Conservation (phyloP, 1,140 invertebrate genomes). For the Gryon sp. region DNA sequence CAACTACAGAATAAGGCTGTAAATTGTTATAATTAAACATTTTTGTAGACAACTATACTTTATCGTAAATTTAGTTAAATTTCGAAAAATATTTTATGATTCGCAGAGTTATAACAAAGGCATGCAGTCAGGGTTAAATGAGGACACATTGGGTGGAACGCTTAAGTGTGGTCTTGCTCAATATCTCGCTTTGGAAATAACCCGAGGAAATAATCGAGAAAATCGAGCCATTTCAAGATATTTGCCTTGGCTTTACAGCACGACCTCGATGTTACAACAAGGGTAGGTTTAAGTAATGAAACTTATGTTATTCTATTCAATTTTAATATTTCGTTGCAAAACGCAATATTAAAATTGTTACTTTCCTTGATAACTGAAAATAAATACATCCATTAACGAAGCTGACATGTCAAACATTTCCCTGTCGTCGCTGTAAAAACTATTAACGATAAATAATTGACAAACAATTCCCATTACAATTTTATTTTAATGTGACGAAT, state of each 20-base stretch:
- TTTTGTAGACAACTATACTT: conserved; percentile 10
- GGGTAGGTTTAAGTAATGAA: conserved; percentile 81
- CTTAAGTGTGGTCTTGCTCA: conserved; percentile 97
- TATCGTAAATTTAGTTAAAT: conserved; percentile 16
- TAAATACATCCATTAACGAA: too few species aligned
- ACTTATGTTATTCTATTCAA: conserved; percentile 1
- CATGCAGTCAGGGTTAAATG: conserved; percentile 89
- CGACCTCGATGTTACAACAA: conserved; percentile 91
- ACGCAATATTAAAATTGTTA: conserved; percentile 19
- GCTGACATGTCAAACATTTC: too few species aligned
- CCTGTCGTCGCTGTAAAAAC: not conserved
- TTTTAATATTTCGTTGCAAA: not conserved
- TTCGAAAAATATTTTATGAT: conserved; percentile 53
- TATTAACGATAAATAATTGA: conserved; percentile 6
- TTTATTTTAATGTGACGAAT: too few species aligned
- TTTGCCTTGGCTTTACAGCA: conserved; percentile 95
- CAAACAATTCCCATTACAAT: conserved; percentile 16
- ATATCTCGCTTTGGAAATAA: conserved; percentile 96
- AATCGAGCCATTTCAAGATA: conserved; percentile 90
- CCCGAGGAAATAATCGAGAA: conserved; percentile 90
- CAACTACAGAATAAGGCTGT: too few species aligned
- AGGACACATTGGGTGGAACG: conserved; percentile 96
- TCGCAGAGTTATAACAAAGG: conserved; percentile 90
- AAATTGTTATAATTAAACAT: too few species aligned
- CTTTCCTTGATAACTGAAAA: not conserved